These are phyloP conservation scores for Toxonevra muliebris DNA, from an alignment of 2,888 invertebrate genomes.

Conservation along the genomic window DNA sequence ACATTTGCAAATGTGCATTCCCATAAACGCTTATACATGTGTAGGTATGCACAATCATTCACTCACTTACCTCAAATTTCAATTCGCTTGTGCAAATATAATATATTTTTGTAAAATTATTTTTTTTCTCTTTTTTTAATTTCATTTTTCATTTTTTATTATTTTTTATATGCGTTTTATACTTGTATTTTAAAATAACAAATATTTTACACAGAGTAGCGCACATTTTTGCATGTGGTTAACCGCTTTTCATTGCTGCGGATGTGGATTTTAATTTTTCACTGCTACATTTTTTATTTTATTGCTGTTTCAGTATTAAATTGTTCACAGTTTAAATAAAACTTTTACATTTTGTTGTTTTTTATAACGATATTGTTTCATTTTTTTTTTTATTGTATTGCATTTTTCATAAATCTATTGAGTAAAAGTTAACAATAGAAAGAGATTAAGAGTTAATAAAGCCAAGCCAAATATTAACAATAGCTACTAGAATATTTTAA, in stretches of 20 bases:
- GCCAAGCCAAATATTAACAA: too few relatives aligned
- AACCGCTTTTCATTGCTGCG: constrained; percentile 31
- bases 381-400: too few relatives aligned
- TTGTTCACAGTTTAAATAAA: too few relatives aligned
- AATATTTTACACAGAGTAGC: constrained; percentile 16
- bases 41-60: too few relatives aligned
- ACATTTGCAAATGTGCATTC: too few relatives aligned
- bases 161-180: constrained; percentile 14
- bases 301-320: background rate
- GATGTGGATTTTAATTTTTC: background rate
- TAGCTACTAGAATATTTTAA: too few relatives aligned
- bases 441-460: too few relatives aligned
- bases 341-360: too few relatives aligned
- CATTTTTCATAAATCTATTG: too few relatives aligned
- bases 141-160: constrained; percentile 6
- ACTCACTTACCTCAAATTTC: constrained; percentile 12
- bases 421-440: too few relatives aligned
- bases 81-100: constrained; percentile 25
- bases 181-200: constrained; percentile 19
- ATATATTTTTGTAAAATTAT: constrained; percentile 9
- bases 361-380: too few relatives aligned
- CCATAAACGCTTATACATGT: too few relatives aligned
- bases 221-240: constrained; percentile 27
- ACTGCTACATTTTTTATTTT: background rate
- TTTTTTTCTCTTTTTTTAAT: constrained; percentile 2